Conservation (phyloP, 2,113 vertebrate genomes). For the Ammodytes dubius region DNA sequence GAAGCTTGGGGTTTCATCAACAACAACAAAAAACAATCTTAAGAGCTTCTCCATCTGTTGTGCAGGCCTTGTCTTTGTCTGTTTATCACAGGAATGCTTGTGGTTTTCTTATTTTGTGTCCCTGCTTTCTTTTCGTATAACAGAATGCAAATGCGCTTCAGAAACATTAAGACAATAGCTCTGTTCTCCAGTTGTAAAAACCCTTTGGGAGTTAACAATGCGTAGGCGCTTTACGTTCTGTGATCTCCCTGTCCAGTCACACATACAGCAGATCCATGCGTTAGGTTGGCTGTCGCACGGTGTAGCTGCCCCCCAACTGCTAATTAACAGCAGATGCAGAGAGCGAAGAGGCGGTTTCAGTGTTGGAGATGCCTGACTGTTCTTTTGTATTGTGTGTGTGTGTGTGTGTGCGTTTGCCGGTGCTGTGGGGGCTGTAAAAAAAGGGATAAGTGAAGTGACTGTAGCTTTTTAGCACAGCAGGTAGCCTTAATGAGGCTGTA, state of each 20-base stretch:
- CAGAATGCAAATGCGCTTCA: neutral
- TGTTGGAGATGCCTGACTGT: conserved; percentile 36
- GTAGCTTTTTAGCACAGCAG: conserved; percentile 66
- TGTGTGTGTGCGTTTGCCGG: conserved; percentile 26
- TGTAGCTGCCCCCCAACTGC: conserved; percentile 20
- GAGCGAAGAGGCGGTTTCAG: conserved; percentile 41
- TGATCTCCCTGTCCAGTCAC: neutral
- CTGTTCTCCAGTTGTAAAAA: conserved; percentile 26
- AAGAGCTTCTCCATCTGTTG: conserved; percentile 57
- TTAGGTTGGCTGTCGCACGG: conserved; percentile 23
- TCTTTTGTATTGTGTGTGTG: conserved; percentile 38
- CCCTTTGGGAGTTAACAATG: conserved; percentile 20
- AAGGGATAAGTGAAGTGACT: conserved; percentile 35
- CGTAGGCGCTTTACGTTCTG: neutral
- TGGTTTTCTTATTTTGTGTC: conserved; percentile 17
- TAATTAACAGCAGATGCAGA: conserved; percentile 70
- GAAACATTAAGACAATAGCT: conserved; percentile 1
- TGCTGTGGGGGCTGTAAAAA: conserved; percentile 53
- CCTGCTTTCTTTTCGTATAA: neutral
- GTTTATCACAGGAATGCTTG: conserved; percentile 54
- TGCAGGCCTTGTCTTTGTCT: conserved; percentile 41
- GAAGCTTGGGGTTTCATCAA: conserved; percentile 31
- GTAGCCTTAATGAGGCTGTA: conserved; percentile 47
- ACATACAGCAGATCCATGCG: conserved; percentile 2
- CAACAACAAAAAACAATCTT: conserved; percentile 4